Base-by-base conservation (phyloP, 2,888 invertebrate species). In the Drosophila nr. fundita region DNA sequence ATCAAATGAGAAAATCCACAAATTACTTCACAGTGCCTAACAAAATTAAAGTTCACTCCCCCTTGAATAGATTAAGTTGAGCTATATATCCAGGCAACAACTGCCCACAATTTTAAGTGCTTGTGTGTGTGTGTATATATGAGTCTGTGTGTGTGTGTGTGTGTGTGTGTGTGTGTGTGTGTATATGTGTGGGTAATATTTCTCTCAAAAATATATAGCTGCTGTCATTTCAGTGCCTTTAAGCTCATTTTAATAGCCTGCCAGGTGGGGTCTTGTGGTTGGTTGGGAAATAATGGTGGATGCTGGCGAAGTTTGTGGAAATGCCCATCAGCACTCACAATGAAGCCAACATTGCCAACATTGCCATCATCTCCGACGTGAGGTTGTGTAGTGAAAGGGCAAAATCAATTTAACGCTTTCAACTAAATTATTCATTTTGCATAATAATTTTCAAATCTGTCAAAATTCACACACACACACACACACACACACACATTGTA, bases 401-500 rank as follows among this genome's bases (percentile, higher is more conserved):
- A 86, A 91, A 91, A 91, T 91, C 91, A 91, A 91, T 91, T 91
- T 91, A 91, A 91, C 86, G 91, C 91, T 91, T 90, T 91, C 81
- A 81, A 76, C 78, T 91, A 86, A 91, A 91, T 91, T 89, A 90
- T 91, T 91, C 87, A 91, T 91, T 91, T 87, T 84, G 89, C 82
- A 90, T 90, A 91, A 90, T 91, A 91, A 90, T 91, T 91, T 90
- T 86, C 81, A 89, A 90, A 91, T 90, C 90, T 91, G 89, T 90
- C 91, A 91, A 87, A 91, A 84, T 86, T 80, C 75, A 82, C 72
- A 76, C 76, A 58, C 73, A 75, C 55, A 65, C 74, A 73, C 8
- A 70, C 36, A 58, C 34, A 67, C 42, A 72, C 34, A 38, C 45
- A 45, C 13, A 45, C 63, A 65, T 59, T 78, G 78, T 76, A 50